Conservation (phyloP, 2,113 vertebrate genomes). For the Chaetops frenatus region DNA sequence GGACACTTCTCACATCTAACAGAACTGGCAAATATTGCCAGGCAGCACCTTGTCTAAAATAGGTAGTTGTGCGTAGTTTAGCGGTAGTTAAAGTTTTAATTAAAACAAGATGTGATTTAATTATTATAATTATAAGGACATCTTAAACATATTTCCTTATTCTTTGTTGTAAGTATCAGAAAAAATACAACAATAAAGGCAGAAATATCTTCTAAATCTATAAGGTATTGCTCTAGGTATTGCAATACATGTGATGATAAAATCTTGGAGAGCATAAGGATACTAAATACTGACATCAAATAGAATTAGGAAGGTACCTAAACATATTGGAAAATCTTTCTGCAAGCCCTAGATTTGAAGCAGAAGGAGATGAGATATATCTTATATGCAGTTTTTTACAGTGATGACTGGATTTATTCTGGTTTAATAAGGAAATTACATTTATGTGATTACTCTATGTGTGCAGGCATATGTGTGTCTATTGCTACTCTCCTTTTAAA, state of each 20-base stretch:
- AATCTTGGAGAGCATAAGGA: not conserved
- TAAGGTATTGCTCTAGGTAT: not conserved
- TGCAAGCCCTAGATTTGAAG: not conserved
- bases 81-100: not conserved
- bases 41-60: not conserved
- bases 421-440: slow-evolving; percentile 7
- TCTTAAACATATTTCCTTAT: not conserved
- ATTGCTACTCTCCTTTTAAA: not conserved
- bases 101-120: not conserved
- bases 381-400: not conserved
- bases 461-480: not conserved
- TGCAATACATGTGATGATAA: not conserved
- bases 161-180: not conserved
- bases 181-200: not conserved
- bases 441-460: not conserved
- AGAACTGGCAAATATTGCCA: not conserved
- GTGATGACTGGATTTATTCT: not conserved
- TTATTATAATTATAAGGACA: not conserved
- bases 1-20: not conserved
- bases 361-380: not conserved
- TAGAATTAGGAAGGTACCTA: not conserved
- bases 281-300: not conserved
- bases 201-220: not conserved
- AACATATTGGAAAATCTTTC: not conserved
- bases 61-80: not conserved